Percentiles rank a stretch among this genome's conserved stretches.
Conservation (phyloP, 2,888 invertebrate genomes). For the Xanthia togata region DNA sequence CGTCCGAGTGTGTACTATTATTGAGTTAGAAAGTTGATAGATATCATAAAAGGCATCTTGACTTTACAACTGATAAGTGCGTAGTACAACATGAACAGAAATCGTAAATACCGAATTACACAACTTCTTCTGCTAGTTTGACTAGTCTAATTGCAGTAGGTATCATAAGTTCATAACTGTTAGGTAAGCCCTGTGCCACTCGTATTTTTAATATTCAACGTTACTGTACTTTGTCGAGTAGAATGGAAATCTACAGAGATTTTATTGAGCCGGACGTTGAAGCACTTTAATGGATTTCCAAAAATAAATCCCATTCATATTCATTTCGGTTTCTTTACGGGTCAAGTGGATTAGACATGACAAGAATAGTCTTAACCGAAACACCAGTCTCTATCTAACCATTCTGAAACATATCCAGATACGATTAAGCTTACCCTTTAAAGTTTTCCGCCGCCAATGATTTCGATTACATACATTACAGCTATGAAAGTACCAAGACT, state of each 20-base stretch:
- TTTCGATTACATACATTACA: conserved; percentile 64
- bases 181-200: conserved; percentile 35
- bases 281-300: conserved; percentile 64
- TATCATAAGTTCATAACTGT: conserved; percentile 34
- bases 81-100: conserved; percentile 38
- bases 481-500: conserved; percentile 68
- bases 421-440: conserved; percentile 40
- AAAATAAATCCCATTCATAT: conserved; percentile 70
- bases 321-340: conserved; percentile 64
- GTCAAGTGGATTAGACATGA: conserved; percentile 70
- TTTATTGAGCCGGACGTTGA: conserved; percentile 60
- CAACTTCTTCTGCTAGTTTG: conserved; percentile 47
- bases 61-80: conserved; percentile 50
- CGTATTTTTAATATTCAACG: conserved; percentile 53
- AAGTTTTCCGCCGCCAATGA: conserved; percentile 57
- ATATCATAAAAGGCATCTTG: conserved; percentile 64
- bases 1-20: conserved; percentile 53
- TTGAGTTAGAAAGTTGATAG: conserved; percentile 68
- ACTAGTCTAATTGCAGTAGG: conserved; percentile 40
- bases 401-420: conserved; percentile 31
- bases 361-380: conserved; percentile 40
- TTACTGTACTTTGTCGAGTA: conserved; percentile 70
- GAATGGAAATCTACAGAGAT: conserved; percentile 60
- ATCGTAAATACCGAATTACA: conserved; percentile 50
- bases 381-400: conserved; percentile 12